These are phyloP conservation scores for Oasisia sp. DNA, from an alignment of 2,888 invertebrate species.

Conservation along the genomic window DNA sequence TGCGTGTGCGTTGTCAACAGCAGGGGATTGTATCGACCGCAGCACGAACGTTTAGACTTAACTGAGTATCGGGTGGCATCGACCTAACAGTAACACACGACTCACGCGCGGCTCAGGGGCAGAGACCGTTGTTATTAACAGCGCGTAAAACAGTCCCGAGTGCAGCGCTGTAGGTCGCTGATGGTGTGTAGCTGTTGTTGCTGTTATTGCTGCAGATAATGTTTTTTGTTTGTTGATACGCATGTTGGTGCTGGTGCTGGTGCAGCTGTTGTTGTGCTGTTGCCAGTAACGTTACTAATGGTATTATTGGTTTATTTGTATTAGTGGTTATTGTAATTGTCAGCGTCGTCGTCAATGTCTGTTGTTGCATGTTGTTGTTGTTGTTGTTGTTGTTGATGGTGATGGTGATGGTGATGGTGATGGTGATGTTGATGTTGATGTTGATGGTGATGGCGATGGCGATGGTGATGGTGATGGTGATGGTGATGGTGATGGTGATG, in stretches of 20 bases:
- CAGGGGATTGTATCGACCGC: background rate
- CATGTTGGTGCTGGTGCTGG: background rate
- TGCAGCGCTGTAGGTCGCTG: background rate
- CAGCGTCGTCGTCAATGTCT: too few relatives aligned
- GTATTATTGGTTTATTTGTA: too few relatives aligned
- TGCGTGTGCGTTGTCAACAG: background rate
- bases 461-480: too few relatives aligned
- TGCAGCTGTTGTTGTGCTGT: background rate
- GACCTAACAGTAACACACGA: background rate
- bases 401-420: too few relatives aligned
- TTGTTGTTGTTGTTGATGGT: too few relatives aligned
- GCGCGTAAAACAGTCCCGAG: background rate
- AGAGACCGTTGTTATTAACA: background rate
- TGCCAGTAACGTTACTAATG: background rate
- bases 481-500: too few relatives aligned
- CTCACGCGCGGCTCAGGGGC: background rate
- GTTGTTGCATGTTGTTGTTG: too few relatives aligned
- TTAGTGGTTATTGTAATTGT: too few relatives aligned
- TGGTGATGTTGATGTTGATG: too few relatives aligned
- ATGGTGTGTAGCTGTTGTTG: background rate
- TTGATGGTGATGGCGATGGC: too few relatives aligned
- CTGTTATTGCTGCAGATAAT: background rate
- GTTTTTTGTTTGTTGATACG: background rate
- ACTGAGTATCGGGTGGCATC: background rate
- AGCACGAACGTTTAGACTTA: background rate